These are phyloP conservation scores for Lineus longissimus DNA, from an alignment of 1,140 invertebrate species.

Conservation along the genomic window DNA sequence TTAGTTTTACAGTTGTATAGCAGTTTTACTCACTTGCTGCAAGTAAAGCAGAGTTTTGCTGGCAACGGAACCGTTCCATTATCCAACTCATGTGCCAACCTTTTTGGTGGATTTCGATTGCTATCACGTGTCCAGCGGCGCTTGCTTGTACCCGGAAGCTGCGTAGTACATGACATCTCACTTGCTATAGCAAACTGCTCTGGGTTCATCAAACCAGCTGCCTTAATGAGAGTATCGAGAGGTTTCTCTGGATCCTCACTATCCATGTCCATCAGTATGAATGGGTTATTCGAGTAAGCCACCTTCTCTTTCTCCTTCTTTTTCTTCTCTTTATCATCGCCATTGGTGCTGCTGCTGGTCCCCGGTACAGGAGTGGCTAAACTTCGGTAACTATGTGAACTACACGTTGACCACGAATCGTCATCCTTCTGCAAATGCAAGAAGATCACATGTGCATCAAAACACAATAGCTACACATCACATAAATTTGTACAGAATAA, in stretches of 20 bases:
- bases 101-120: conserved; percentile 43
- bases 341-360: neutral
- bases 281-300: neutral
- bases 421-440: conserved; percentile 16
- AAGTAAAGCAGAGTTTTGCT: conserved; percentile 77
- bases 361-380: neutral
- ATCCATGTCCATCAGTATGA: conserved; percentile 4
- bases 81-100: conserved; percentile 67
- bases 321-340: conserved; percentile 14
- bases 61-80: conserved; percentile 75
- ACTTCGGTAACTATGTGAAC: conserved; percentile 5
- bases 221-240: conserved; percentile 72
- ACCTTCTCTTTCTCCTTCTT: neutral
- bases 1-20: too few species aligned
- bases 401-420: conserved; percentile 18
- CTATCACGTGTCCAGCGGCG: conserved; percentile 42
- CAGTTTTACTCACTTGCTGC: conserved; percentile 57
- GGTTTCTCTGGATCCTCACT: conserved; percentile 33
- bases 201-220: conserved; percentile 79
- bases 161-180: conserved; percentile 71
- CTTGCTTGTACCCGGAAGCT: conserved; percentile 70
- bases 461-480: too few species aligned
- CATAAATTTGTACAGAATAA: too few species aligned
- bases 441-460: too few species aligned
- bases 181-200: conserved; percentile 80